Conservation (phyloP, 1,140 invertebrate genomes). For the Muscidifurax raptorellus region DNA sequence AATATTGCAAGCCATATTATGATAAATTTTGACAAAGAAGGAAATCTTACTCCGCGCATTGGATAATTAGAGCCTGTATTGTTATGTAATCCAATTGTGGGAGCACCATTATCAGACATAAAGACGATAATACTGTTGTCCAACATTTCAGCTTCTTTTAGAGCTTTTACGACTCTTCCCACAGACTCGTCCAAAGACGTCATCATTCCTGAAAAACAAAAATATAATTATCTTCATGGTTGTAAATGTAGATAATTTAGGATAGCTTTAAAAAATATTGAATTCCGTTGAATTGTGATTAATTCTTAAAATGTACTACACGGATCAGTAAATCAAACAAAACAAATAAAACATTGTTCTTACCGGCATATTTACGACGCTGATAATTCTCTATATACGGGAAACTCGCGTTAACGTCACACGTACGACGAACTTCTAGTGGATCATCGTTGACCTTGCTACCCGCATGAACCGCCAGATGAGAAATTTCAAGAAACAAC, state of each 20-base stretch:
- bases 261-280: too few species aligned
- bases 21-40: not conserved
- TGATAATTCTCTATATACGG: constrained; percentile 76
- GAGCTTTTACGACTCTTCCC: constrained; percentile 76
- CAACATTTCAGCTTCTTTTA: constrained; percentile 75
- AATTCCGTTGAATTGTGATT: too few species aligned
- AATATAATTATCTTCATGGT: not conserved
- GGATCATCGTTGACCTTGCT: constrained; percentile 59
- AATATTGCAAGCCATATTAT: too few species aligned
- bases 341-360: not conserved
- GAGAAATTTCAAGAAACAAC: constrained; percentile 79
- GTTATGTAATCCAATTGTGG: constrained; percentile 75
- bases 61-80: constrained; percentile 84
- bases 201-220: constrained; percentile 77
- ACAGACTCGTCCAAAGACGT: constrained; percentile 81
- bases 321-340: too few species aligned
- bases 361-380: constrained; percentile 78
- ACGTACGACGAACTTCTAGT: constrained; percentile 76
- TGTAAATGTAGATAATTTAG: too few species aligned
- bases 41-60: constrained; percentile 77
- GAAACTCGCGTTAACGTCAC: constrained; percentile 76
- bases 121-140: constrained; percentile 85
- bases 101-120: constrained; percentile 83
- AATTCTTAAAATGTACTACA: too few species aligned
- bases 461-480: constrained; percentile 78